Conservation (phyloP, 1,140 invertebrate species). For the Drosophila busckii region DNA sequence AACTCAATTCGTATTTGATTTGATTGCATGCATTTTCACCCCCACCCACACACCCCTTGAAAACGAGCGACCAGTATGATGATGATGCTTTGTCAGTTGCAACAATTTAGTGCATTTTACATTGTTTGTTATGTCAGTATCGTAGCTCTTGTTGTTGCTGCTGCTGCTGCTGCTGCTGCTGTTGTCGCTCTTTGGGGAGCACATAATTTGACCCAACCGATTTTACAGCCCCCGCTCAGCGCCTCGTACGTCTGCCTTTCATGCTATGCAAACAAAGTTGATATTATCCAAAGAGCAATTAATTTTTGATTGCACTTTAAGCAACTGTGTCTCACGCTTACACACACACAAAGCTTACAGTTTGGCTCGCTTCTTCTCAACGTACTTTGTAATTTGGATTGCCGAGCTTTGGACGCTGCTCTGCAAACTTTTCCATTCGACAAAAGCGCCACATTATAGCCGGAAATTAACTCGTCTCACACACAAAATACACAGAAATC, state of each 20-base stretch:
- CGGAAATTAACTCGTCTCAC: slow-evolving; percentile 54
- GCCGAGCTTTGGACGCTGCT: too few relatives aligned
- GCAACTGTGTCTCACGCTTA: slow-evolving; percentile 37
- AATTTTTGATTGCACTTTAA: slow-evolving; percentile 51
- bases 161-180: slow-evolving; percentile 6
- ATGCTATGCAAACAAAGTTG: slow-evolving; percentile 50
- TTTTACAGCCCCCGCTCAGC: slow-evolving; percentile 6
- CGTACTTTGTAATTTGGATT: too few relatives aligned
- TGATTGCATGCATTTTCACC: slow-evolving; percentile 49
- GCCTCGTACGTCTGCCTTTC: slow-evolving; percentile 3
- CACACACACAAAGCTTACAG: too few relatives aligned
- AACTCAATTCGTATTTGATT: slow-evolving; percentile 64
- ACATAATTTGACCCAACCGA: slow-evolving; percentile 48
- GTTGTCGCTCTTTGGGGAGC: slow-evolving; percentile 13
- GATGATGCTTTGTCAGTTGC: slow-evolving; percentile 27
- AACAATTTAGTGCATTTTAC: slow-evolving; percentile 62
- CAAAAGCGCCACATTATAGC: background rate
- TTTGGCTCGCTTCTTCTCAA: too few relatives aligned
- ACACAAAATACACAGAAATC: slow-evolving; percentile 40
- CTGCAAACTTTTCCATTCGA: slow-evolving; percentile 45
- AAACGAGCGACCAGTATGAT: too few relatives aligned
- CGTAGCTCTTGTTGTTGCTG: background rate
- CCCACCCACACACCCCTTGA: background rate
- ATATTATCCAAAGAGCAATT: slow-evolving; percentile 60
- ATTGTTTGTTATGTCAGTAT: slow-evolving; percentile 58